Evolutionary conservation across 2,888 invertebrate genomes (phyloP).

Genomic region (Amphiduros pacificus): DNA sequence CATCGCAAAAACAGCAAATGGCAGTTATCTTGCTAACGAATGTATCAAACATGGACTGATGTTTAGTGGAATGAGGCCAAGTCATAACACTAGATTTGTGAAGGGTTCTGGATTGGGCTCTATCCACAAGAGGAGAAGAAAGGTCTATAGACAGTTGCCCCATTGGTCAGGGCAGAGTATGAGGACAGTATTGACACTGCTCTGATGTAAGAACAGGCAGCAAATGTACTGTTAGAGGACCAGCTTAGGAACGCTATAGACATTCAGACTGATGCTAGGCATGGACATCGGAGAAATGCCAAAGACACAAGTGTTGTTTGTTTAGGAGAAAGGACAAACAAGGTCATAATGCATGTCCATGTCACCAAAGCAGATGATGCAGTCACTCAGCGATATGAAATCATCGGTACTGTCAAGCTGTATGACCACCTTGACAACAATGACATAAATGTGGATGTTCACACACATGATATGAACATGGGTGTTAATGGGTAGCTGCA

Average conservation of each 20-base stretch:
- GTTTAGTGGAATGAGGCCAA: not conserved
- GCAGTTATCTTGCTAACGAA: no score
- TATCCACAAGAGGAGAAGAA: not conserved
- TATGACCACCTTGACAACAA: not conserved
- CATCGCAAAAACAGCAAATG: not conserved
- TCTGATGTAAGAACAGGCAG: not conserved
- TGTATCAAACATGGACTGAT: not conserved
- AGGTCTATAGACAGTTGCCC: not conserved
- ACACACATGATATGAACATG: not conserved
- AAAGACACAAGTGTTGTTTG: not conserved
- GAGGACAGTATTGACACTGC: not conserved
- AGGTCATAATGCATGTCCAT: not conserved
- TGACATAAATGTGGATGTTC: not conserved
- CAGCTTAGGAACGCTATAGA: not conserved
- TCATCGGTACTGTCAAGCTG: not conserved
- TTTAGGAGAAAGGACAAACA: not conserved
- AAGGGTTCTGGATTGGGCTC: not conserved
- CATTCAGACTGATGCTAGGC: not conserved
- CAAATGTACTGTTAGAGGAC: not conserved
- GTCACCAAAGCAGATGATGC: not conserved
- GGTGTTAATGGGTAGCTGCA: not conserved
- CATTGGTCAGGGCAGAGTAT: not conserved
- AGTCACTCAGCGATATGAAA: not conserved
- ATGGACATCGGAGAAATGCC: not conserved
- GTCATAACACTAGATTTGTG: not conserved